Base-by-base conservation (phyloP, 2,888 invertebrate genomes). In the Pristionchus arcanus region DNA sequence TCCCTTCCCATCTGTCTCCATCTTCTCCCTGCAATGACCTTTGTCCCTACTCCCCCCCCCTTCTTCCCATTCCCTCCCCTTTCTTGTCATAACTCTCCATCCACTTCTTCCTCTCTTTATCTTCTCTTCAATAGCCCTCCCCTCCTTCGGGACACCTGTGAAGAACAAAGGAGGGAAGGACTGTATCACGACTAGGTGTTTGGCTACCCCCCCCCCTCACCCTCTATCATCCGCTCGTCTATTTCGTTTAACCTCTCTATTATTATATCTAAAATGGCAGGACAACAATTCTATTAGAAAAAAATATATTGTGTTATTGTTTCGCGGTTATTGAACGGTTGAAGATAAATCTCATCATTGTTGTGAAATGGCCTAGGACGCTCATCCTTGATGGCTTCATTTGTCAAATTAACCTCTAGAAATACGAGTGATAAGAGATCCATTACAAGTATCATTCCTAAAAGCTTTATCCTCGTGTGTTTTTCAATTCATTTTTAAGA, bases 11-110 rank as follows among this genome's bases (percentile, higher is more conserved):
- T 87, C 87, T 68, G 49, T 49, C 87, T 68, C 31, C 28, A 81
- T 81, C 31, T 25, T 31, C 37, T 87, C 68, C 34, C 37, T 68
- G 42, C 84, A 85, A 34, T 85, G 84, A 85, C 87, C 87, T 87
- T 68, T 87, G 66, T 68, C 87, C 68, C 68, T 68, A n/a, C 68
- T 68, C 42, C 68, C 19, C 66, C 19, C 55, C 86, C 66, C 49
- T n/a, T n/a, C 85, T 84, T 2, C 55, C 37, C 63, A 34, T 28
- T 66, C 28, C 9, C 55, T 63, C 68, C 68, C 28, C 66, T 49
- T 53, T 49, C 68, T 49, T 68, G 68, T 68, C 66, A 42, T 68
- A 53, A 66, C 42, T 87, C 87, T 42, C 53, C 53, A 42, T 68
- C 87, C 53, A 87, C 87, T 87, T 68, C 66, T 63, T 87, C 66